Evolutionary conservation across 2,888 invertebrate species (phyloP).

Genomic region (Sinotaia quadrata): DNA sequence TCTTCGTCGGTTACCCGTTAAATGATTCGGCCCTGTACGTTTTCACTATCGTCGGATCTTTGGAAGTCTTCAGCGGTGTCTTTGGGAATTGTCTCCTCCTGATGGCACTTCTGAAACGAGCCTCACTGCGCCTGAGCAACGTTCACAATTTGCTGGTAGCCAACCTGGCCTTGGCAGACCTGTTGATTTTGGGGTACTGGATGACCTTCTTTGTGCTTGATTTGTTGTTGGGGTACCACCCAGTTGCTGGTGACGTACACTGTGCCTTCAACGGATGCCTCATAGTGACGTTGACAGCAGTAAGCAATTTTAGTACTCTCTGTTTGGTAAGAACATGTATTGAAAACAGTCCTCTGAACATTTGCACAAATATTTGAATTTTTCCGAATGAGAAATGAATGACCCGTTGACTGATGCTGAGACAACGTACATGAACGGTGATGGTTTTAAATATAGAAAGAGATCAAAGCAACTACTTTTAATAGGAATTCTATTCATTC

Average conservation of each 20-base stretch:
- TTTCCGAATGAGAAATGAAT: too few species aligned
- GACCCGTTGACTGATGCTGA: too few species aligned
- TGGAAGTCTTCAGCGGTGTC: conserved; percentile 7
- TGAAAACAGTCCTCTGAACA: too few species aligned
- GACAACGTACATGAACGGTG: too few species aligned
- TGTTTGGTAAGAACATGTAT: too few species aligned
- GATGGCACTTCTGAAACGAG: background rate
- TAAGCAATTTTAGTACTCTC: background rate
- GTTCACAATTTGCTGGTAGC: conserved; percentile 25
- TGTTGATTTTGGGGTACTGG: conserved; percentile 27
- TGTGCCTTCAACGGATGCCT: conserved; percentile 14
- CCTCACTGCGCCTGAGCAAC: background rate
- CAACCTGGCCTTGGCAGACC: conserved; percentile 29
- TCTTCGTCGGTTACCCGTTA: background rate
- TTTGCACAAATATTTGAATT: too few species aligned
- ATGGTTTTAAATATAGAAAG: too few species aligned
- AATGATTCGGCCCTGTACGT: background rate
- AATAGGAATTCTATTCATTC: too few species aligned
- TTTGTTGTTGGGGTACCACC: conserved; percentile 21
- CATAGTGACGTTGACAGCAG: background rate
- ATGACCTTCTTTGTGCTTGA: conserved; percentile 27
- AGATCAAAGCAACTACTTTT: too few species aligned
- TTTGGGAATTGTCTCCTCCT: conserved; percentile 2
- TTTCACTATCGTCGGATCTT: background rate
- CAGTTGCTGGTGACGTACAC: conserved; percentile 16